These are phyloP conservation scores for Meda fulgida DNA, from an alignment of 2,797 vertebrate genomes.

Conservation along the genomic window DNA sequence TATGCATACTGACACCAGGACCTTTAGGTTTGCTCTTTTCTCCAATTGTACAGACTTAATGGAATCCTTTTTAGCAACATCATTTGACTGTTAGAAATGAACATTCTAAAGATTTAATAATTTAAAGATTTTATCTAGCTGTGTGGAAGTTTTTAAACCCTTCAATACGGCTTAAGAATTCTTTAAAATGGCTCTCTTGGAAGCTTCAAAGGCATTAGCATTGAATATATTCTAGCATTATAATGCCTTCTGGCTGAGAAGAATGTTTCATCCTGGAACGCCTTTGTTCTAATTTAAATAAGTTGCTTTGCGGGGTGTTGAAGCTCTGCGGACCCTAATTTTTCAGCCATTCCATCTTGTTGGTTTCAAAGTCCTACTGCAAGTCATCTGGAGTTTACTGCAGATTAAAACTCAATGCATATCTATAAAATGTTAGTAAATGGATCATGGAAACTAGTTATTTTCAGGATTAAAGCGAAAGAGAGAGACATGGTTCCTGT, in stretches of 20 bases:
- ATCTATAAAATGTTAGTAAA: slow-evolving; percentile 26
- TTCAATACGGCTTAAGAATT: slow-evolving; percentile 28
- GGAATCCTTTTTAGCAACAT: background rate
- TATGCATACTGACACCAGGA: background rate
- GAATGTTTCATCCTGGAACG: slow-evolving; percentile 46
- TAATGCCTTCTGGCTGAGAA: slow-evolving; percentile 43
- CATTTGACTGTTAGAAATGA: slow-evolving; percentile 17
- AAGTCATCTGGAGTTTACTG: slow-evolving; percentile 55
- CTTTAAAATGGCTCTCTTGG: slow-evolving; percentile 28
- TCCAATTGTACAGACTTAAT: slow-evolving; percentile 2
- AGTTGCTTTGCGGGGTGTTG: slow-evolving; percentile 47
- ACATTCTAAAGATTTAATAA: slow-evolving; percentile 40
- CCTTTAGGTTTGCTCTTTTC: background rate
- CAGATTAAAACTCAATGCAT: slow-evolving; percentile 46
- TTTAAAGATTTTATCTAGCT: slow-evolving; percentile 45
- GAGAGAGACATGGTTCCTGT: background rate
- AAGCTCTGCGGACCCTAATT: slow-evolving; percentile 32
- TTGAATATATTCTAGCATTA: slow-evolving; percentile 43
- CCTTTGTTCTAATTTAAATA: slow-evolving; percentile 59
- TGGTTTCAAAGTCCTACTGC: slow-evolving; percentile 55
- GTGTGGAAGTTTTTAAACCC: slow-evolving; percentile 42
- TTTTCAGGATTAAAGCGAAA: slow-evolving; percentile 36
- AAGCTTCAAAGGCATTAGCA: slow-evolving; percentile 50
- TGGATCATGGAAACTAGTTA: slow-evolving; percentile 28
- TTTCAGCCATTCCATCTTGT: slow-evolving; percentile 51